These are phyloP conservation scores for Drosophila flavopinicola DNA, from an alignment of 2,888 invertebrate species.

Conservation along the genomic window DNA sequence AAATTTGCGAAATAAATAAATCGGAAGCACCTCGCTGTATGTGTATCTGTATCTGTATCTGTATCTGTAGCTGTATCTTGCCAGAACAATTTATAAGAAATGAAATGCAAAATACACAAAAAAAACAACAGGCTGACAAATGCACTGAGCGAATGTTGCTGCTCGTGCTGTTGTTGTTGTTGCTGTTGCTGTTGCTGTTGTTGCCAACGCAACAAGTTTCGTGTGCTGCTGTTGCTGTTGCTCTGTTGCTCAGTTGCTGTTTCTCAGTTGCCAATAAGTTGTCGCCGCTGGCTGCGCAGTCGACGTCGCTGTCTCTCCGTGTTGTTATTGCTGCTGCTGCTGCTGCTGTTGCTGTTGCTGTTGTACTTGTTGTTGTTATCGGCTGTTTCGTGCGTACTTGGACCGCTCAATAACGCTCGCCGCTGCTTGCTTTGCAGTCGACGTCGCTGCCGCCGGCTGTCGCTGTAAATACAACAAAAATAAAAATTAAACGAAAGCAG, in stretches of 20 bases:
- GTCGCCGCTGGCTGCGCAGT: slow-evolving; percentile 62
- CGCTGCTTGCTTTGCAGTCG: slow-evolving; percentile 22
- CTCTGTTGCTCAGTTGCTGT: slow-evolving; percentile 21
- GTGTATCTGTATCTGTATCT: slow-evolving; percentile 22
- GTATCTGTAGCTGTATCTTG: slow-evolving; percentile 46
- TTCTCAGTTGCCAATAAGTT: slow-evolving; percentile 72
- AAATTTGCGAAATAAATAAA: slow-evolving; percentile 60
- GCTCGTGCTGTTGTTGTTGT: slow-evolving; percentile 22
- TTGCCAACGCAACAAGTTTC: slow-evolving; percentile 75
- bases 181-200: slow-evolving; percentile 38
- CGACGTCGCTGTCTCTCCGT: slow-evolving; percentile 48
- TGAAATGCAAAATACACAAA: slow-evolving; percentile 42
- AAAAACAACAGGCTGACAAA: slow-evolving; percentile 47
- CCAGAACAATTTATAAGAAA: slow-evolving; percentile 68
- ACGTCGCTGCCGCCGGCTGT: slow-evolving; percentile 49
- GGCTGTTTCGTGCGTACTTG: slow-evolving; percentile 71
- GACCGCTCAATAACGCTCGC: slow-evolving; percentile 72
- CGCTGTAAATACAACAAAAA: slow-evolving; percentile 56
- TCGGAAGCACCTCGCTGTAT: slow-evolving; percentile 69
- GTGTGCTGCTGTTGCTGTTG: slow-evolving; percentile 52
- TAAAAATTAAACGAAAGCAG: slow-evolving; percentile 81
- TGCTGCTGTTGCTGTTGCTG: too few species aligned
- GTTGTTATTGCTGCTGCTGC: slow-evolving; percentile 44
- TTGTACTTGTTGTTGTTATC: slow-evolving; percentile 60
- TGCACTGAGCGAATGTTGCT: slow-evolving; percentile 61